Evolutionary conservation across 2,113 vertebrate species (phyloP), one percentile per base, ranked within the genome.

Genomic region (Theristicus caerulescens): DNA sequence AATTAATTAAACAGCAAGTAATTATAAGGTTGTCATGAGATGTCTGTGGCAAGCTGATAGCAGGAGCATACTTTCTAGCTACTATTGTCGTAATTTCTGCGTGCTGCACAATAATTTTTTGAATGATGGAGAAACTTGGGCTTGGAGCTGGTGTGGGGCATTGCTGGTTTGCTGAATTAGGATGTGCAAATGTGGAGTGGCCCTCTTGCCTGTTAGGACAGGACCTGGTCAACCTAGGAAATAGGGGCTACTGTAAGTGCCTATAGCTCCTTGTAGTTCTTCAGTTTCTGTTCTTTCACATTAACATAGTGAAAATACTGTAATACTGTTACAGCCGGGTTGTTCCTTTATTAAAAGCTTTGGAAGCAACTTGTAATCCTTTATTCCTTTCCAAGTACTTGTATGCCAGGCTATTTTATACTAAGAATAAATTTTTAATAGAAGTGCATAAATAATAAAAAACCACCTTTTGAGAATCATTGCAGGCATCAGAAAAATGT

Each of bases 351-450:
- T 82, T 61, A 76, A 90, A 72, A 67, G 32, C 55, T 91, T 95
- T 93, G 83, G 59, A 78, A 94, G 66, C 32, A 85, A 51, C 26
- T 85, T 62, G 20, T 34, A 90, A 57, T 90, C 13, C 38, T 82
- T 74, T 69, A 47, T 85, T 94, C 62, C 16, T 46, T 90, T 67
- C 47, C 32, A 55, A 67, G 38, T 73, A 51, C 44, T 77, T 83
- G 18, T 52, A 19, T 31, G 70, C 16, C 10, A 73, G 72, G 14
- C 14, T 55, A 8, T 42, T 92, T 88, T 84, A 55, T 64, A 51
- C 29, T 51, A 52, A 85, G 84, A 92, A 67, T 64, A 55, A 46
- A 71, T 59, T 51, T 51, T 71, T 71, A 40, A 42, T 80, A n/a
- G 21, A 77, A 78, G 4, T 49, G 16, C n/a, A 55, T 83, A 69